phyloP scores from a whole-genome alignment of 1,140 invertebrate genomes.

The Formica exsecta region DNA sequence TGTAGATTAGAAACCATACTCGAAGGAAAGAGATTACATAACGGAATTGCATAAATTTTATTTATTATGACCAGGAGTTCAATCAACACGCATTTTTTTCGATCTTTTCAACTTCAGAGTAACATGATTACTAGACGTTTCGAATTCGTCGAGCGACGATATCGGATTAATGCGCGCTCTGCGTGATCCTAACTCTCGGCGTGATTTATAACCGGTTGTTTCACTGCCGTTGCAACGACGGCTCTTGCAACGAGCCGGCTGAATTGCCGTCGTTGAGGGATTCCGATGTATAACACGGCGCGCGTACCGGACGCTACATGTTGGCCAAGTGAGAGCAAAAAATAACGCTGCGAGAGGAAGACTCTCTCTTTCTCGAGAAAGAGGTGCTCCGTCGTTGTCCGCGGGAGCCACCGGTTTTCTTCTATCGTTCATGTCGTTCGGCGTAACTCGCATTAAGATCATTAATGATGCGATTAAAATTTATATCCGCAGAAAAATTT shows the following conservation, averaged over 20 bases:
- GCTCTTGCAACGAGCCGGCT: conserved; percentile 46
- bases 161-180: conserved; percentile 40
- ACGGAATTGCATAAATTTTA: background rate
- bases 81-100: background rate
- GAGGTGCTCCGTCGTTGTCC: background rate
- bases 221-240: conserved; percentile 43
- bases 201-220: conserved; percentile 66
- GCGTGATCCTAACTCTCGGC: conserved; percentile 46
- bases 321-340: conserved; percentile 42
- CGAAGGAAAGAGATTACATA: too few species aligned
- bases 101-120: background rate
- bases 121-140: background rate
- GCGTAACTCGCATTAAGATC: conserved; percentile 43
- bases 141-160: conserved; percentile 27
- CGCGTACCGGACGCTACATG: conserved; percentile 57
- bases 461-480: conserved; percentile 60
- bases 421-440: background rate
- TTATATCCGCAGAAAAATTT: conserved; percentile 40
- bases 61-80: background rate
- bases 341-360: conserved; percentile 22
- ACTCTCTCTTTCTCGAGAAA: background rate
- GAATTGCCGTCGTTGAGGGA: conserved; percentile 62
- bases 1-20: too few species aligned
- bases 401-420: conserved; percentile 25
- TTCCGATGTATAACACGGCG: conserved; percentile 67